phyloP scores from a whole-genome alignment of 2,797 vertebrate species.

The Sebastes variabilis region DNA sequence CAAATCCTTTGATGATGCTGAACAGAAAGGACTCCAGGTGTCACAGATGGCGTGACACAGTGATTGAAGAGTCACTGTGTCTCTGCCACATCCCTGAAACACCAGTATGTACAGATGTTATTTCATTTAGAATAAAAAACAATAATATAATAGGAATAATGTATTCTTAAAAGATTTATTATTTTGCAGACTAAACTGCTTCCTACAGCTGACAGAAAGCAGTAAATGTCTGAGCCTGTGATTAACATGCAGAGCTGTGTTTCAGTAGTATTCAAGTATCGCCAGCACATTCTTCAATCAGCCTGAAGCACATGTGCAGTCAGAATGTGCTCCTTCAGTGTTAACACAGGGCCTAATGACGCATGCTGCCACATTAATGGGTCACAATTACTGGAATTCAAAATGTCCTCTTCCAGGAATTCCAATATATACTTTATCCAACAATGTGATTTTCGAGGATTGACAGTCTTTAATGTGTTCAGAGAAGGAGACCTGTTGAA shows the following conservation, averaged over 20 bases:
- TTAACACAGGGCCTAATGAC: neutral
- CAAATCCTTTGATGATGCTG: conserved; percentile 77
- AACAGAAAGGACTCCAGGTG: conserved; percentile 79
- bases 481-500: neutral
- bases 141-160: neutral
- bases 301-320: conserved; percentile 24
- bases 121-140: neutral
- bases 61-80: conserved; percentile 38
- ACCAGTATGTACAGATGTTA: neutral
- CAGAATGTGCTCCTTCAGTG: neutral
- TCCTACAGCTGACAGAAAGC: neutral
- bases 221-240: neutral
- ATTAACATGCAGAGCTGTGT: conserved; percentile 38
- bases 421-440: neutral
- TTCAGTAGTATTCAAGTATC: conserved; percentile 20
- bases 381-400: neutral
- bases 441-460: neutral
- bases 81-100: conserved; percentile 6
- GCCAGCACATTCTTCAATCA: conserved; percentile 5
- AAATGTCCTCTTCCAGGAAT: neutral
- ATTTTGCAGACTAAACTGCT: neutral
- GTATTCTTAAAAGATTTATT: neutral
- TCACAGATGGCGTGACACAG: conserved; percentile 33
- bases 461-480: neutral
- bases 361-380: conserved; percentile 10